Percentiles rank a stretch among this genome's conserved stretches.
These are phyloP conservation scores for Agrotis puta DNA, from an alignment of 2,888 invertebrate genomes.

Conservation along the genomic window DNA sequence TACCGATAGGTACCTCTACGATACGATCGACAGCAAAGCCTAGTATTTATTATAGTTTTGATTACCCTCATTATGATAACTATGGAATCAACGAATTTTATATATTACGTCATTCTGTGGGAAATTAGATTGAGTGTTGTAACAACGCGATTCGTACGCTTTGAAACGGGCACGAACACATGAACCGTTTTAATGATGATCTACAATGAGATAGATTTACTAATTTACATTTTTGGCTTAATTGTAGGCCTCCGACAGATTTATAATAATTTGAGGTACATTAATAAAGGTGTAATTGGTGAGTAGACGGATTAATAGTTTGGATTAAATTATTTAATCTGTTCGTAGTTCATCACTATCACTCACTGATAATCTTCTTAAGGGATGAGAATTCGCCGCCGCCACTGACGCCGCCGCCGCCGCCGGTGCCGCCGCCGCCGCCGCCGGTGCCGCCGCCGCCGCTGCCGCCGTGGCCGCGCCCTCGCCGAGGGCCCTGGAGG, in stretches of 20 bases:
- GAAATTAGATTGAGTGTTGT: constrained; percentile 68
- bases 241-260: constrained; percentile 37
- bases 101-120: constrained; percentile 60
- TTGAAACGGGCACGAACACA: constrained; percentile 49
- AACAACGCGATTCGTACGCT: constrained; percentile 55
- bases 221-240: constrained; percentile 43
- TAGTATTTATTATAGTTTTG: constrained; percentile 66
- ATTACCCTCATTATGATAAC: constrained; percentile 77
- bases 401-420: too few relatives aligned
- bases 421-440: too few relatives aligned
- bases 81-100: constrained; percentile 63
- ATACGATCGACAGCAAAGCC: constrained; percentile 60
- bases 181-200: constrained; percentile 58
- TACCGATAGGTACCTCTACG: constrained; percentile 32
- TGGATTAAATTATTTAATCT: constrained; percentile 8
- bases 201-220: constrained; percentile 34
- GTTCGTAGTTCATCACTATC: neutral
- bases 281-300: constrained; percentile 39
- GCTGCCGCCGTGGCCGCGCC: too few relatives aligned
- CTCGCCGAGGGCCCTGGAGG: too few relatives aligned
- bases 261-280: constrained; percentile 33
- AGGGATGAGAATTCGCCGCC: too few relatives aligned
- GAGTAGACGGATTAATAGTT: constrained; percentile 28
- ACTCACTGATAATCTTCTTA: too few relatives aligned
- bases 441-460: too few relatives aligned